A percentile compares a stretch with the other conserved stretches of the same genome.
Conservation (phyloP, 2,797 vertebrate species). For the Crocodylus rhombifer region DNA sequence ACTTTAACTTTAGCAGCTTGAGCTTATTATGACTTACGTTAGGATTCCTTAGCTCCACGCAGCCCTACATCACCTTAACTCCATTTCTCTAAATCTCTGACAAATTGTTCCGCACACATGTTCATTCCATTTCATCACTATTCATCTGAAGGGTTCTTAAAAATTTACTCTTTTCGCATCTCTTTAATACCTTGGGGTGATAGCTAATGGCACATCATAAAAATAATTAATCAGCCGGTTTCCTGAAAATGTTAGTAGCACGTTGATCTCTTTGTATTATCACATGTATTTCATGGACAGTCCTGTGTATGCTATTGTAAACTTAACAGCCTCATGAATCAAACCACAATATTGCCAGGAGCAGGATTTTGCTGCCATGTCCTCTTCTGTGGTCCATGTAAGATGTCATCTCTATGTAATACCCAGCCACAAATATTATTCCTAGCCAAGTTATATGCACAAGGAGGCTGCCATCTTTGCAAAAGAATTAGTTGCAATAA, state of each 20-base stretch:
- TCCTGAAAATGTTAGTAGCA: background rate
- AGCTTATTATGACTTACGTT: background rate
- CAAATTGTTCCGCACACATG: background rate
- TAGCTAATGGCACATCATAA: background rate
- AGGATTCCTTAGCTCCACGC: background rate
- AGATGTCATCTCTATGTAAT: background rate
- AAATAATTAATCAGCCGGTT: background rate
- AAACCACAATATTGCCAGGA: background rate
- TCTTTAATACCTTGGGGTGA: background rate
- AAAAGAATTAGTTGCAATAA: background rate
- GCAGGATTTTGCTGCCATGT: background rate
- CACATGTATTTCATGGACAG: background rate
- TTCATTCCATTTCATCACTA: background rate
- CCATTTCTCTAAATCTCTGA: background rate
- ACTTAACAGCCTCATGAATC: background rate
- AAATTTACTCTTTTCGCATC: background rate
- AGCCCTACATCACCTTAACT: background rate
- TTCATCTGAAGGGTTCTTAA: background rate
- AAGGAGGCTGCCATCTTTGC: background rate
- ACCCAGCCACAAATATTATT: background rate
- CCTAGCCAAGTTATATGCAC: background rate
- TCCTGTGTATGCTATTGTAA: background rate
- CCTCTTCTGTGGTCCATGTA: background rate
- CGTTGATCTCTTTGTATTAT: background rate
- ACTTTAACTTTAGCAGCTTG: background rate